Base-by-base conservation (phyloP, 2,797 vertebrate species). In the Tragelaphus oryx region DNA sequence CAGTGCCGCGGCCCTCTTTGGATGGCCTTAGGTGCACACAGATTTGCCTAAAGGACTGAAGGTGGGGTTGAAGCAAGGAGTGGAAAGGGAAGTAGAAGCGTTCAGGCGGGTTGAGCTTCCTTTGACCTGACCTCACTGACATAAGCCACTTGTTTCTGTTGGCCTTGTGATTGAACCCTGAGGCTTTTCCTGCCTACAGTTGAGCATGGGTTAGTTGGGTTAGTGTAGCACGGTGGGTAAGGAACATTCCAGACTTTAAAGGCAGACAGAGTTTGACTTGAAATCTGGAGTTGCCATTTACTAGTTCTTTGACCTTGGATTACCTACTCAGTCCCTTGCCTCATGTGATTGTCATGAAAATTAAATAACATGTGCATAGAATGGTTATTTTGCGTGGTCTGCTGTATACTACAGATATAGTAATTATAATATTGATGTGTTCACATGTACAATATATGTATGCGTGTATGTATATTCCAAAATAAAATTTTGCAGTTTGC, bases 291-390 rank as follows among this genome's bases (percentile, higher is more conserved):
- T 30, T 88, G 33, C 52, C 37, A 30, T 78, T 87, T 44, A 41
- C 46, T 71, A 26, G 30, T 20, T 71, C 71, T 87, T 84, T 71
- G 82, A 76, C 46, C 54, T 90, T 91, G 71, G 12, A 54, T 62
- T 24, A 50, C 33, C 92, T 60, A 37, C 80, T 52, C 33, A 41
- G 33, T 81, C 33, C 48, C 22, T 65, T 82, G 48, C 41, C 33
- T 95, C 74, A 5, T 54, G 75, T 48, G 78, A 82, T 71, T 78
- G 46, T 68, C 52, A 20, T 65, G 71, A 68, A 75, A 93, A 81
- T 81, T n/a, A 59, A 93, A 88, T 54, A 59, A 50, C 78, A 86
- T 17, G 74, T 17, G 12, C 9, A 4, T 16, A 54, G 79, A 20
- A 74, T 68, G 55, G 16, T 46, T 11, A 5, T 48, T 62, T 20